Conservation (phyloP, 2,113 vertebrate species). For the Pristiophorus japonicus region DNA sequence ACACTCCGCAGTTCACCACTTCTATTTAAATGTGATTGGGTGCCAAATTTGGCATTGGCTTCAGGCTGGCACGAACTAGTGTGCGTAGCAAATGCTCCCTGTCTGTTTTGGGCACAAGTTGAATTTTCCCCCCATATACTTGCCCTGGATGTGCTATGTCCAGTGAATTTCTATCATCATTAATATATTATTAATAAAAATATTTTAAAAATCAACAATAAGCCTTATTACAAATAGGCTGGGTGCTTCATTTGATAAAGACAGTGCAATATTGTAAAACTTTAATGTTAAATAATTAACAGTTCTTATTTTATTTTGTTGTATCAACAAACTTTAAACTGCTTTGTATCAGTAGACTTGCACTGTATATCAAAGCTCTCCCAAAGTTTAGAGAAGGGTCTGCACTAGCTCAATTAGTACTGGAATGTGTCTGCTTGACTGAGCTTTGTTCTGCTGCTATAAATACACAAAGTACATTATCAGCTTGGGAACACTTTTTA, state of each 20-base stretch:
- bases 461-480: conserved; percentile 6
- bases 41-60: neutral
- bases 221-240: neutral
- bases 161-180: neutral
- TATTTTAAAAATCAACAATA: neutral
- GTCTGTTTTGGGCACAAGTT: neutral
- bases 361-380: neutral
- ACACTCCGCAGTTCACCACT: neutral
- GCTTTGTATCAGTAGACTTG: neutral
- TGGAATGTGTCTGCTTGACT: conserved; percentile 1
- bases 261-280: neutral
- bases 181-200: neutral
- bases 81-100: neutral
- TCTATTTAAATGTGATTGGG: neutral
- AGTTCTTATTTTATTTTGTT: conserved; percentile 7
- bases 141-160: neutral
- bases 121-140: neutral
- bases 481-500: conserved; percentile 7
- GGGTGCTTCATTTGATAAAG: neutral
- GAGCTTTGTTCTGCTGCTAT: neutral
- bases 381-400: neutral
- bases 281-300: neutral
- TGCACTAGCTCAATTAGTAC: neutral
- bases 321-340: neutral
- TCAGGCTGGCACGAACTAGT: neutral